Conservation (phyloP, 2,888 invertebrate genomes). For the Stramonita haemastoma region DNA sequence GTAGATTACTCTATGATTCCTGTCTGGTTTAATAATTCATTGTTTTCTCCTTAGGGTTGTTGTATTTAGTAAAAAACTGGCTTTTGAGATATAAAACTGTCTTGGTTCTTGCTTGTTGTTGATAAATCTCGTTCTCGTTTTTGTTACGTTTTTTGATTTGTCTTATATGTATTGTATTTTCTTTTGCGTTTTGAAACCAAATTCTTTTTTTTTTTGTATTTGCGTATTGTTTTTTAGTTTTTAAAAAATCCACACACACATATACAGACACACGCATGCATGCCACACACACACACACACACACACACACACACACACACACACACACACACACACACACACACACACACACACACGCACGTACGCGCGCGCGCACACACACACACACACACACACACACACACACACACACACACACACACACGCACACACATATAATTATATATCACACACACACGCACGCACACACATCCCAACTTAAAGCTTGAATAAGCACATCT, state of each 20-base stretch:
- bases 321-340: constrained; percentile 11
- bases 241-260: not conserved
- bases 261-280: not conserved
- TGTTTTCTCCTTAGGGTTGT: not conserved
- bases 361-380: no score
- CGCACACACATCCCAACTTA: not conserved
- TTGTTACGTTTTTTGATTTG: not conserved
- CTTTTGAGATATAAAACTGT: not conserved
- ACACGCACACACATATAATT: not conserved
- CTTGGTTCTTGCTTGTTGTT: not conserved
- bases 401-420: constrained; percentile 2
- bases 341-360: not conserved
- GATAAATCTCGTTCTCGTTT: not conserved
- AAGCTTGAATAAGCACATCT: no score
- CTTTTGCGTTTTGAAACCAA: not conserved
- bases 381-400: no score
- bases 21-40: not conserved
- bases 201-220: not conserved
- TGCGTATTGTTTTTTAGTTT: no score
- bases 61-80: not conserved
- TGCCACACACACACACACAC: not conserved
- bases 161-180: not conserved
- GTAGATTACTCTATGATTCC: not conserved
- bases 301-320: not conserved
- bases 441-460: not conserved